These are phyloP conservation scores for Piscicola geometra DNA, from an alignment of 2,888 invertebrate genomes.

Conservation along the genomic window DNA sequence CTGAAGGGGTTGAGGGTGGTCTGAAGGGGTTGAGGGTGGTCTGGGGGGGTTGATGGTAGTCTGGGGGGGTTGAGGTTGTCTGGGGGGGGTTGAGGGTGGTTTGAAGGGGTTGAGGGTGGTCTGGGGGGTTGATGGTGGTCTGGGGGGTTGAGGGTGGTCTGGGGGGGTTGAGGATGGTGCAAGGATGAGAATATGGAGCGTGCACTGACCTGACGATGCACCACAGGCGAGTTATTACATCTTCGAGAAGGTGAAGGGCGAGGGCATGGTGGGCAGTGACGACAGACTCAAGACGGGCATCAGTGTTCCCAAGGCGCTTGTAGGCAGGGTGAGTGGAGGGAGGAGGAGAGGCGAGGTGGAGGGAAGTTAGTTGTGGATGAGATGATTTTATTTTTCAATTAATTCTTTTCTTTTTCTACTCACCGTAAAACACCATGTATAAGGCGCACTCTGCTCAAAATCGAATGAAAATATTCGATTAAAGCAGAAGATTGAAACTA, in stretches of 20 bases:
- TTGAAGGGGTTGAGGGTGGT: no score
- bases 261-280: conserved; percentile 60
- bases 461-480: no score
- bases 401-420: neutral
- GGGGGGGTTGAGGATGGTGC: neutral
- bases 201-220: neutral
- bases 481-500: no score
- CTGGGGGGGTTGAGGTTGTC: no score
- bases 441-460: neutral
- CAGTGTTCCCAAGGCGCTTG: conserved; percentile 77
- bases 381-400: neutral
- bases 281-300: conserved; percentile 90
- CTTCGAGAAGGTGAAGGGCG: conserved; percentile 90
- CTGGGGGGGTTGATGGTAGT: no score
- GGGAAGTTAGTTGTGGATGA: neutral
- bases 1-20: no score
- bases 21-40: no score
- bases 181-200: neutral
- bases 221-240: conserved; percentile 87
- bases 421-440: no score
- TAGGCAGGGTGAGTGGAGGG: conserved; percentile 94
- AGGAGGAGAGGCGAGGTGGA: conserved; percentile 62
- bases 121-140: no score
- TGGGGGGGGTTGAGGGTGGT: no score
- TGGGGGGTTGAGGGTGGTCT: no score